Conservation (phyloP, 2,888 invertebrate species). For the Onchidella celtica region DNA sequence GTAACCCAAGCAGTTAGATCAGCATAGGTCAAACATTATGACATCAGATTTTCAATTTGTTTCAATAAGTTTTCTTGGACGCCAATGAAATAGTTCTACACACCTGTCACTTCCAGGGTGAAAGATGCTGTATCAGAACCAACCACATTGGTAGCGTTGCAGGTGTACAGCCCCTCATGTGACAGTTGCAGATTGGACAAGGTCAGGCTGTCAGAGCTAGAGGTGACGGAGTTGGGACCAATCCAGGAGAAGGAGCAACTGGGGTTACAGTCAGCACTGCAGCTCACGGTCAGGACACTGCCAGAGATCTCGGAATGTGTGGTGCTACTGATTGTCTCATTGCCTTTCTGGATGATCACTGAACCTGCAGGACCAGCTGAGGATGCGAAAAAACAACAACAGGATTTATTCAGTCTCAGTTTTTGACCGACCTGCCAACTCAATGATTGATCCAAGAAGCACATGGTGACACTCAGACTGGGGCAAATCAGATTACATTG, state of each 20-base stretch:
- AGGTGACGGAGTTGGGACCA: background rate
- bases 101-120: slow-evolving; percentile 20
- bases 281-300: slow-evolving; percentile 4
- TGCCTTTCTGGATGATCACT: background rate
- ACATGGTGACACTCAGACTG: no score
- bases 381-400: no score
- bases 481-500: no score
- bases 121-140: slow-evolving; percentile 19
- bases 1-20: no score
- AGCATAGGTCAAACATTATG: no score
- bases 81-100: no score
- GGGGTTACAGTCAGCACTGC: slow-evolving; percentile 16
- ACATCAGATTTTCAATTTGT: no score
- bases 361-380: background rate
- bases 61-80: no score
- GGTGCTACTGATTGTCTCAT: background rate
- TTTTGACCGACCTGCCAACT: no score
- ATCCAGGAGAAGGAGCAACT: slow-evolving; percentile 22
- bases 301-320: slow-evolving; percentile 5
- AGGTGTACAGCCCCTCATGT: slow-evolving; percentile 32
- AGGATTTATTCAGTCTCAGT: no score
- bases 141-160: slow-evolving; percentile 26
- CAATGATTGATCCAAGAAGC: no score
- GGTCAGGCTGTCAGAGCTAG: slow-evolving; percentile 1
- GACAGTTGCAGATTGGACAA: slow-evolving; percentile 25